Conservation (phyloP, 2,888 invertebrate species). For the Eustalomyia histrio region DNA sequence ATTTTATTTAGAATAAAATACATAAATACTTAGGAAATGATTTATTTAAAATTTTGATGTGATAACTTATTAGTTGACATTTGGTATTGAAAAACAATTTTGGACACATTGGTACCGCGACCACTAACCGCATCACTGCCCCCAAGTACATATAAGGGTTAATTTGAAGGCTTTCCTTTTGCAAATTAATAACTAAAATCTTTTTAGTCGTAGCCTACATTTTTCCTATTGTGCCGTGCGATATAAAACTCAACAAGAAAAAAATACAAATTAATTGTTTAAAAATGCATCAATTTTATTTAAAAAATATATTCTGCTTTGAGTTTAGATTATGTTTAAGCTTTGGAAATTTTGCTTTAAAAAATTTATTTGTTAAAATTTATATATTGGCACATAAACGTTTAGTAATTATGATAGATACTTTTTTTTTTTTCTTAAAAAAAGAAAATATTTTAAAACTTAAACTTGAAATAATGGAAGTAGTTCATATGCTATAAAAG, state of each 20-base stretch:
- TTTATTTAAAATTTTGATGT: too few species aligned
- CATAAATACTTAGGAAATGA: too few species aligned
- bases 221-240: too few species aligned
- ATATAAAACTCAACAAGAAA: background rate
- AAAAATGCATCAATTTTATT: constrained; percentile 56
- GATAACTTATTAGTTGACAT: too few species aligned
- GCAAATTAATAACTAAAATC: too few species aligned
- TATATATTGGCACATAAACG: constrained; percentile 61
- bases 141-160: too few species aligned
- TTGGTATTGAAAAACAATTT: too few species aligned
- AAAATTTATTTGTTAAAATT: constrained; percentile 21
- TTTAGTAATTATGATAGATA: constrained; percentile 34
- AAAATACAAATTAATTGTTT: background rate
- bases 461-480: background rate
- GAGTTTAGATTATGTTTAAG: background rate
- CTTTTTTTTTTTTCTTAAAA: background rate
- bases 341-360: constrained; percentile 7
- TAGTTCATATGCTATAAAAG: background rate
- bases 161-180: too few species aligned
- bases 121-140: too few species aligned
- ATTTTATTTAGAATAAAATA: too few species aligned
- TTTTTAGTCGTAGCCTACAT: too few species aligned
- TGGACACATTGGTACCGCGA: too few species aligned
- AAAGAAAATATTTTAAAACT: background rate
- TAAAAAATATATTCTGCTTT: constrained; percentile 21